phyloP scores from a whole-genome alignment of 2,797 vertebrate species.

The Epinephelus awoara region DNA sequence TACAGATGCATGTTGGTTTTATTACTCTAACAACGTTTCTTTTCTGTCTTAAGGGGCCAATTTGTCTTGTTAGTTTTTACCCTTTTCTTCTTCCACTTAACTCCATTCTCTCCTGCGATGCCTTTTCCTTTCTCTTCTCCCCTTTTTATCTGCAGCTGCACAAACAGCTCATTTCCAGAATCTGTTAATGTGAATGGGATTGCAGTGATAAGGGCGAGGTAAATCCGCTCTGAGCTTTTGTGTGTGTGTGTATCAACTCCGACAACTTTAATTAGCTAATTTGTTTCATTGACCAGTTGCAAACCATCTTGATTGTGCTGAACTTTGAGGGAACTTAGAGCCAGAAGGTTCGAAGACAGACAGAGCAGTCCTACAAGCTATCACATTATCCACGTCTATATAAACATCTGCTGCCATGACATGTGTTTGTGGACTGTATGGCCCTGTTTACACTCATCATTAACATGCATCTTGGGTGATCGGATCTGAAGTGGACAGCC shows the following conservation, averaged over 20 bases:
- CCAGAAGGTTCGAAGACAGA: not conserved
- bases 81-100: slow-evolving; percentile 14
- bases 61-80: slow-evolving; percentile 50
- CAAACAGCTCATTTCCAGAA: not conserved
- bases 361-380: not conserved
- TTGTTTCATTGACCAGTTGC: not conserved
- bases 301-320: not conserved
- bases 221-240: fast-evolving
- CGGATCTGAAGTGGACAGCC: no score
- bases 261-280: not conserved
- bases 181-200: not conserved
- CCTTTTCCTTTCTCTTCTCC: not conserved
- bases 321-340: slow-evolving; percentile 21
- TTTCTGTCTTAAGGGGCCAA: slow-evolving; percentile 26
- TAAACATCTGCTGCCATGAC: not conserved
- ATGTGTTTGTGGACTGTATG: not conserved
- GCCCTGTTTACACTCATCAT: no score
- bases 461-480: no score
- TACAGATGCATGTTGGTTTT: slow-evolving; percentile 47
- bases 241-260: not conserved
- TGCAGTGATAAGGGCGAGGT: not conserved
- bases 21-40: slow-evolving; percentile 31
- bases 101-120: not conserved
- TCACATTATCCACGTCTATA: not conserved
- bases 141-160: slow-evolving; percentile 7